A percentile compares a stretch with the other conserved stretches of the same genome.
Evolutionary conservation across 2,888 invertebrate species (phyloP).

Genomic region (Cybosia mesomella): DNA sequence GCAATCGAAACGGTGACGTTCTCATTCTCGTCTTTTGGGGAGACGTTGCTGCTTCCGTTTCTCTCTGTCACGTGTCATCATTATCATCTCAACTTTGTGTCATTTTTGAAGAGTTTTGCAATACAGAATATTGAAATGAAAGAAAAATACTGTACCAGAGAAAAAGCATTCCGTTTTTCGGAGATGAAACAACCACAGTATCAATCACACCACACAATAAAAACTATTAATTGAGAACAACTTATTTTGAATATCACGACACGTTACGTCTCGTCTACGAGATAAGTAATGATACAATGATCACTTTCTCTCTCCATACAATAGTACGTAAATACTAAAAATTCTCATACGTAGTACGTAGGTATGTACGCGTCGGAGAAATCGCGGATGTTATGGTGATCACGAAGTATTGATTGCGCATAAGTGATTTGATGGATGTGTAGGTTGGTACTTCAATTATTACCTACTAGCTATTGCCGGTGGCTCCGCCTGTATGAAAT

Average conservation of each 20-base stretch:
- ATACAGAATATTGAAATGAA: too few species aligned
- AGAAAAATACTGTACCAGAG: neutral
- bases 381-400: constrained; percentile 53
- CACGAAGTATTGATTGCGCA: constrained; percentile 26
- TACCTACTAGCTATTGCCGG: neutral
- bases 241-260: constrained; percentile 29
- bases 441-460: neutral
- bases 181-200: neutral
- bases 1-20: too few species aligned
- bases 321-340: constrained; percentile 39
- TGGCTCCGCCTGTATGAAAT: too few species aligned
- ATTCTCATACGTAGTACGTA: constrained; percentile 35
- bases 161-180: neutral
- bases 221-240: constrained; percentile 10
- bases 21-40: too few species aligned
- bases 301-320: constrained; percentile 51
- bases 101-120: too few species aligned
- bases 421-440: constrained; percentile 4
- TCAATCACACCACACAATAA: constrained; percentile 12
- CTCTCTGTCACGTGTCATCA: too few species aligned
- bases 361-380: constrained; percentile 48
- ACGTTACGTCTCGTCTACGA: constrained; percentile 41
- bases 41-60: too few species aligned
- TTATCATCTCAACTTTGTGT: too few species aligned
- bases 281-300: constrained; percentile 52